phyloP scores from a whole-genome alignment of 2,113 vertebrate genomes.

The Brachypodius melanocephalos region DNA sequence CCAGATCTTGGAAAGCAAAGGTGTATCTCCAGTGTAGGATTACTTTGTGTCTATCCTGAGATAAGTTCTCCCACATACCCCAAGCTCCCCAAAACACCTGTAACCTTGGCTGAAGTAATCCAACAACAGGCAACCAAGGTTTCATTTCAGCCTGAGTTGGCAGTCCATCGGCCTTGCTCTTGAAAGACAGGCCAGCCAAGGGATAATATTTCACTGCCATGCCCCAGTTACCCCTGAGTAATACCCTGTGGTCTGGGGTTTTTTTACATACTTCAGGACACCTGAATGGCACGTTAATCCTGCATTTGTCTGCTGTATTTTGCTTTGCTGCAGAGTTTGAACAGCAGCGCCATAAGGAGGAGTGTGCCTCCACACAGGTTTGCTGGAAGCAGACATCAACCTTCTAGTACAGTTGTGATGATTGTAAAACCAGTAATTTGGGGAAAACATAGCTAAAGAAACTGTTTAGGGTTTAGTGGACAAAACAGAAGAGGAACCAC shows the following conservation, averaged over 20 bases:
- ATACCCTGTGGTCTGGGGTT: background rate
- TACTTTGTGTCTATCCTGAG: background rate
- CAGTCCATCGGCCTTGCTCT: background rate
- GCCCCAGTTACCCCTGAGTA: background rate
- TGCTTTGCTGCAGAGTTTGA: background rate
- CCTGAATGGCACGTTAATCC: background rate
- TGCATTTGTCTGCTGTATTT: background rate
- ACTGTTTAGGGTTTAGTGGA: background rate
- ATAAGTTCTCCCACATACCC: background rate
- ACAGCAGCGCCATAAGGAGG: background rate
- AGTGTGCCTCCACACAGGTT: background rate
- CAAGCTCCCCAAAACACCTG: background rate
- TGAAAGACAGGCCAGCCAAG: background rate
- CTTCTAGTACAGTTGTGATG: background rate
- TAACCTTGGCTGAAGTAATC: background rate
- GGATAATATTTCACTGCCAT: background rate
- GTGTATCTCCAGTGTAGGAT: background rate
- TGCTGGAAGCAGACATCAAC: background rate
- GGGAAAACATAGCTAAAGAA: background rate
- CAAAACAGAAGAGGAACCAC: background rate
- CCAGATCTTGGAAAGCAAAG: background rate
- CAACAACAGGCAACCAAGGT: background rate
- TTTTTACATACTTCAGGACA: background rate
- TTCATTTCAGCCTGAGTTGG: background rate
- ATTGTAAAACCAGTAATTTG: background rate